A percentile compares a stretch with the other conserved stretches of the same genome.
These are phyloP conservation scores for Tor tambroides DNA, from an alignment of 2,113 vertebrate species.

Conservation along the genomic window DNA sequence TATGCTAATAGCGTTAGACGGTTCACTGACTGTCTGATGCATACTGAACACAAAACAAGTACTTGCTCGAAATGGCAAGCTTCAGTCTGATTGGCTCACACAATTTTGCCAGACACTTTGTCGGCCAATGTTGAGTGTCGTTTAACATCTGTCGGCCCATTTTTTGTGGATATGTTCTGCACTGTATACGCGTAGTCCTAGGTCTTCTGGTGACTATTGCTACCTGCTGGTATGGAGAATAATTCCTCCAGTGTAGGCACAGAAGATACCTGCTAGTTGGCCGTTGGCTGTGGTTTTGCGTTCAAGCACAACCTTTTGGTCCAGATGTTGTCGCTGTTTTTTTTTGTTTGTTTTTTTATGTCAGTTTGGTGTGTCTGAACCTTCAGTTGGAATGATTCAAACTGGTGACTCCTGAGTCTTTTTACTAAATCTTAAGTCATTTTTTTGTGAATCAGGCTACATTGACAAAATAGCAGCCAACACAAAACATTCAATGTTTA, in stretches of 20 bases:
- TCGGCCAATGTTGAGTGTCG: not conserved
- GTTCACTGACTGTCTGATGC: not conserved
- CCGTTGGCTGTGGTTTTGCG: not conserved
- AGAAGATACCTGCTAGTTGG: not conserved
- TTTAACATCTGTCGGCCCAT: not conserved
- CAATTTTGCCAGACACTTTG: not conserved
- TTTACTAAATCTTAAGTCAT: not conserved
- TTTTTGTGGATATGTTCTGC: not conserved
- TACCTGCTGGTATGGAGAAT: not conserved
- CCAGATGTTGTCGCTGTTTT: too few relatives aligned
- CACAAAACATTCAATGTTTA: too few relatives aligned
- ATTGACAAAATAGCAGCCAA: not conserved
- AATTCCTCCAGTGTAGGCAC: not conserved
- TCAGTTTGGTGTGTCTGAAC: not conserved
- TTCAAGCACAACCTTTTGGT: not conserved
- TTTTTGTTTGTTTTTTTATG: not conserved
- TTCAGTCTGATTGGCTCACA: not conserved
- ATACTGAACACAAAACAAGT: slow-evolving; percentile 24
- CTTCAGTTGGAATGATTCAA: not conserved
- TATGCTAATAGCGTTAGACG: slow-evolving; percentile 2
- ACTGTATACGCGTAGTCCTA: not conserved
- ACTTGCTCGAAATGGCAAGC: not conserved
- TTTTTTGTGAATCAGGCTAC: not conserved
- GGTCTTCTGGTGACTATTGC: not conserved
- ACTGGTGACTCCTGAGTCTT: not conserved